Evolutionary conservation across 2,888 invertebrate genomes (phyloP), one percentile per base, ranked within the genome.

Genomic region (Halocaridina rubra): DNA sequence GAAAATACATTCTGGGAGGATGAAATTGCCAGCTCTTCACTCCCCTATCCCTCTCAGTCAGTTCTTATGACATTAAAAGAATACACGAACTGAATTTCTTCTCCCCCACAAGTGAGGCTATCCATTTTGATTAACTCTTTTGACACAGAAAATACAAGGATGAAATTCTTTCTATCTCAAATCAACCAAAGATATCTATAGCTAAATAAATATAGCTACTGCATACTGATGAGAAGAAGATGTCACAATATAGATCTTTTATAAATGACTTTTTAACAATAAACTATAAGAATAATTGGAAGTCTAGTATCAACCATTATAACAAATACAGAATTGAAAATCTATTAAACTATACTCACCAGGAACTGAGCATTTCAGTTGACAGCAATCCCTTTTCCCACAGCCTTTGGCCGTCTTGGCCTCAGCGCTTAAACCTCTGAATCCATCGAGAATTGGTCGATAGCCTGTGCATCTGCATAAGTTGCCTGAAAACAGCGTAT

Each of bases 401-500:
- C 77, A 84, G 27, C 69, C 30, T n/a, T 22, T 57, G n/a, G 24
- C 27, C 2, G 32, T 57, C 16, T 61, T 27, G 22, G 59, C 74
- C n/a, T 76, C 46, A 24, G 61, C 77, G 3, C 89, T 88, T 89
- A 97, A 96, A 0, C 96, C 95, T 91, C 94, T 94, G 89, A 95
- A 97, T 0, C 97, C 97, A 91, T 98, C 97, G 72, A 98, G 93
- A 85, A 98, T 98, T 0, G 98, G 96, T 89, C 98, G 93, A 90
- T 98, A 98, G 0, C 98, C 98, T 0, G 98, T 98, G 90, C 98
- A 98, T 86, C 98, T 93, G 89, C 98, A 98, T 8, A 98, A 92
- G 89, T 94, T 94, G 16, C 93, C 93, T 92, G 89, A n/a, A 57
- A 39, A n/a, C 19, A 5, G n/a, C n/a, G n/a, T n/a, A n/a, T n/a